Evolutionary conservation across 2,888 invertebrate species (phyloP), one percentile per base, ranked within the genome.

Genomic region (Zygogramma bicolorata): DNA sequence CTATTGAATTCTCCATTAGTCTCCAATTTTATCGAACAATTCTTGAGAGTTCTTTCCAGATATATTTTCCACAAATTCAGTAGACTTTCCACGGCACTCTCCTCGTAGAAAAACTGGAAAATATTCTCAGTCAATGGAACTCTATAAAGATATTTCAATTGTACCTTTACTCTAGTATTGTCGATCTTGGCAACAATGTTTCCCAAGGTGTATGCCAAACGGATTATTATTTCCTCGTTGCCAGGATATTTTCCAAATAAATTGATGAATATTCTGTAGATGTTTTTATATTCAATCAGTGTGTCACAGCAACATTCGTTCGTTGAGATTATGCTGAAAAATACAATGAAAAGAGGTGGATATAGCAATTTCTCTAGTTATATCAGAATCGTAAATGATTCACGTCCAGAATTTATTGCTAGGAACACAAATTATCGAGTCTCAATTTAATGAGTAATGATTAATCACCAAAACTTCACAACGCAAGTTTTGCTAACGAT

Each of bases 131-230:
- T 61, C 7, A 58, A 25, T 15, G 34, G 8, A 75, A 18, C 40
- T n/a, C 68, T 60, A 60, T 68, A 65, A 25, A 65, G 27, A 49
- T 58, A 29, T 46, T 42, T 53, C 60, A 22, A 22, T 69, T 53
- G n/a, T 66, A 91, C 91, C 87, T 90, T 90, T 49, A 88, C 87
- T 73, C 95, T 88, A 0, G 94, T 93, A 49, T 89, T 89, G 73
- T 95, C 93, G 81, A 92, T 92, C 78, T 92, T 92, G 20, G 95
- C 94, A 82, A 95, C 93, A 86, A 96, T 91, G 85, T 96, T 96
- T 22, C 96, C 96, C 53, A 96, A 88, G 74, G 94, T 94, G 86
- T 95, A 96, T 1, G 94, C 93, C 65, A 96, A 88, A 1, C 96
- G 89, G 63, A 95, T 93, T 65, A 93, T 90, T 65, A 94, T 91